Base-by-base conservation (phyloP, 2,888 invertebrate species). In the Junonia oenone region DNA sequence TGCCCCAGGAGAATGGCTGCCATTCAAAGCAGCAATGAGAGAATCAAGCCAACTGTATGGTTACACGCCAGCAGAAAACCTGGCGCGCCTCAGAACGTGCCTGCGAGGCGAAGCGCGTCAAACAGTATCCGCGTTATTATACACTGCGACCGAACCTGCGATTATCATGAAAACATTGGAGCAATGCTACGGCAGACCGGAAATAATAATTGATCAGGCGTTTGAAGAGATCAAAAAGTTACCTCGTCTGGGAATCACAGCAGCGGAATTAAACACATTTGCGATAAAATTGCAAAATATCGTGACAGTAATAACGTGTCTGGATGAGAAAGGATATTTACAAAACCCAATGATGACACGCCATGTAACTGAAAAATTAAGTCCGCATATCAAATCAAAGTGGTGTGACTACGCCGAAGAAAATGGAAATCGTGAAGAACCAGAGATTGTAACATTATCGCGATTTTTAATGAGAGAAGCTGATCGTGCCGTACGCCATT, bases 171-270 rank as follows among this genome's bases (percentile, higher is more conserved):
- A 33, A 6, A 61, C 63, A 0, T 47, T 68, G 1, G 66, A 66
- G 15, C 62, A 62, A 6, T 56, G 61, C 40, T 67, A 47, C 55
- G 69, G 65, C 0, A 53, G 59, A 0, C 66, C 67, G 0, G 67
- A 66, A 19, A 9, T 56, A 0, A 55, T 67, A 1, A 52, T 67
- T 0, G 58, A 60, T 14, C 43, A 43, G 9, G 54, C 61, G 3
- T 8, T 64, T 0, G 57, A 58, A 0, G 51, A 59, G 0, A 9
- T 66, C 0, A 63, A 57, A 19, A 61, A 37, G n/a, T 27, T 68
- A 14, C 61, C 61, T 2, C 45, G 53, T 9, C 50, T 51, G 1
- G 61, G 56, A 1, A 6, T 55, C 0, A 45, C 63, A 2, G 54
- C 59, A 0, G 54, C 35, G 2, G 64, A 63, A 17, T 14, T 68